Percentiles rank a stretch among this genome's conserved stretches.
Evolutionary conservation across 2,888 invertebrate genomes (phyloP).

Genomic region (Cataglyphis albicans): DNA sequence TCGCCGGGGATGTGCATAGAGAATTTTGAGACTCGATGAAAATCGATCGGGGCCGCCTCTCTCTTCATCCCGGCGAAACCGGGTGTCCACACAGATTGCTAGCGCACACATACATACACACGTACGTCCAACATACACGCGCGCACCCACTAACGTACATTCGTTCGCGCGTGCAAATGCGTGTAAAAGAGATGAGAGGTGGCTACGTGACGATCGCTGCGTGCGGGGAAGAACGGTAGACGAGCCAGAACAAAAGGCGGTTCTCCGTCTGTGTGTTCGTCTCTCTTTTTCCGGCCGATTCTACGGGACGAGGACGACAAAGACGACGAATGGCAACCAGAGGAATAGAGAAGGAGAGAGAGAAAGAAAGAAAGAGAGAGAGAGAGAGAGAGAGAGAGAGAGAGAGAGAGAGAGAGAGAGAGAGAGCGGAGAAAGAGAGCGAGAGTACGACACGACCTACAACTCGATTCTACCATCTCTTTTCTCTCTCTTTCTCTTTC

Average conservation of each 20-base stretch:
- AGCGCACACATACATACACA: conserved; percentile 41
- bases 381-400: neutral
- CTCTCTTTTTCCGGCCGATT: conserved; percentile 44
- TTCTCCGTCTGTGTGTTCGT: conserved; percentile 34
- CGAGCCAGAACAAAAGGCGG: conserved; percentile 70
- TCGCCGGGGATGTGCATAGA: conserved; percentile 66
- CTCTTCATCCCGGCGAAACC: conserved; percentile 70
- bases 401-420: neutral
- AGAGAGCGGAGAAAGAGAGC: conserved; percentile 25
- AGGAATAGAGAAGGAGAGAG: too few species aligned
- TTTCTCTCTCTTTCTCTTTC: neutral
- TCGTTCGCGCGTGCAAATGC: conserved; percentile 28
- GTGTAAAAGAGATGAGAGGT: conserved; percentile 57
- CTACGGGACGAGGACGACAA: conserved; percentile 1
- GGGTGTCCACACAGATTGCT: conserved; percentile 77
- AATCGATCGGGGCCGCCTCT: conserved; percentile 69
- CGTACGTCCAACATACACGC: neutral
- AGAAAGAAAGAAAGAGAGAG: neutral
- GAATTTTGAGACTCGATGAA: conserved; percentile 75
- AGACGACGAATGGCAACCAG: conserved; percentile 29
- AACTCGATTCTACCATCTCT: conserved; percentile 21
- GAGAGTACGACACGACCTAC: conserved; percentile 38
- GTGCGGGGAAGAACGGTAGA: conserved; percentile 70
- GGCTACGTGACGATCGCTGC: conserved; percentile 69
- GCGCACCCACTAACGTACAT: conserved; percentile 17